Percentiles rank a stretch among this genome's conserved stretches.
phyloP scores from a whole-genome alignment of 2,797 vertebrate genomes.

The Zenarchopterus dispar region DNA sequence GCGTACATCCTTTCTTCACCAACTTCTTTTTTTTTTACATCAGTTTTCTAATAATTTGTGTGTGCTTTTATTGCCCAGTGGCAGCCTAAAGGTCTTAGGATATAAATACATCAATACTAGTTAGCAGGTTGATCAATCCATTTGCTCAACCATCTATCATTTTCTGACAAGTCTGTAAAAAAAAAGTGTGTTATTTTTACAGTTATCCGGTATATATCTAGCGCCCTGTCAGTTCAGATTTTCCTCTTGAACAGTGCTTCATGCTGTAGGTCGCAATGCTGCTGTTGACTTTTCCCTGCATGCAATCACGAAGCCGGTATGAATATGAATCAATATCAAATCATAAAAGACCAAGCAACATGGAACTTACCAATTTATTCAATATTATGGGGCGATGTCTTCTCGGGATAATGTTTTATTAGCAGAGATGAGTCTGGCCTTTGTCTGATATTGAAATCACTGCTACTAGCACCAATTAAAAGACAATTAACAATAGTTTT shows the following conservation, averaged over 20 bases:
- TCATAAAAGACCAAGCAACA: conserved; percentile 23
- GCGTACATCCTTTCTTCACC: conserved; percentile 12
- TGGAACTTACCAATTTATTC: conserved; percentile 14
- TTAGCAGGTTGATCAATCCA: conserved; percentile 17
- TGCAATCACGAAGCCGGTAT: conserved; percentile 15
- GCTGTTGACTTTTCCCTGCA: conserved; percentile 26
- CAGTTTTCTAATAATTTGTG: too few relatives aligned
- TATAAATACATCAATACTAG: not conserved
- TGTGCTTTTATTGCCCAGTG: conserved; percentile 3
- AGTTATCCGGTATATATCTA: conserved; percentile 15
- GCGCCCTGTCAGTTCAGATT: conserved; percentile 36
- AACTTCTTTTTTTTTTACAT: too few relatives aligned
- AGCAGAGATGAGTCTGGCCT: not conserved
- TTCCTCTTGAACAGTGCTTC: conserved; percentile 18
- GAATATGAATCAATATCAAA: conserved; percentile 36
- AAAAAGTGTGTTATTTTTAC: conserved; percentile 9
- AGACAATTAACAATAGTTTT: conserved; percentile 15
- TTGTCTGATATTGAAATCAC: conserved; percentile 19
- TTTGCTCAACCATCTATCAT: conserved; percentile 9
- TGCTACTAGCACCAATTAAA: conserved; percentile 11
- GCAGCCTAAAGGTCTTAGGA: not conserved
- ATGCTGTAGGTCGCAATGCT: conserved; percentile 20
- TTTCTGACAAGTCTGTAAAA: conserved; percentile 8
- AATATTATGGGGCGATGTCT: conserved; percentile 15
- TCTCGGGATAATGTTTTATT: conserved; percentile 12